Percentiles rank a stretch among this genome's conserved stretches.
Evolutionary conservation across 1,140 invertebrate species (phyloP).

Genomic region (Contarinia nasturtii): DNA sequence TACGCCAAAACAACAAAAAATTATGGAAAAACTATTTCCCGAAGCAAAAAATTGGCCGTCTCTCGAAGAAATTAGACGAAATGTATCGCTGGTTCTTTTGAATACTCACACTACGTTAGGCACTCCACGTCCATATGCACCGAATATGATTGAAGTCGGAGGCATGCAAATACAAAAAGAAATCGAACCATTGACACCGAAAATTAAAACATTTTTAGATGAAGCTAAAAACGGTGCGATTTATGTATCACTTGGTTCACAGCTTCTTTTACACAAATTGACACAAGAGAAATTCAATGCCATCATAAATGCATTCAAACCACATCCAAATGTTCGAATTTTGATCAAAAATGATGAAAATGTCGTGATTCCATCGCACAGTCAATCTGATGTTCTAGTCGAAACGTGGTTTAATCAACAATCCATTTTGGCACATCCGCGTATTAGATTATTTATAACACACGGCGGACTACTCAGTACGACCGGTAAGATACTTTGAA

Average conservation of each 20-base stretch:
- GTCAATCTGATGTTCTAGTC: conserved; percentile 38
- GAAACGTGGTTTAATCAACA: conserved; percentile 49
- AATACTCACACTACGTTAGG: conserved; percentile 34
- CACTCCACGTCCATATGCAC: conserved; percentile 28
- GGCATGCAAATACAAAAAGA: conserved; percentile 30
- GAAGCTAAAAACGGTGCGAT: conserved; percentile 28
- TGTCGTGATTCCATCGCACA: conserved; percentile 25
- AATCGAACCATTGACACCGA: conserved; percentile 24
- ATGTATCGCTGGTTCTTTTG: conserved; percentile 27
- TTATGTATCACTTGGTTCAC: conserved; percentile 32
- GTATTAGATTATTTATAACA: conserved; percentile 46
- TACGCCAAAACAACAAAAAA: conserved; percentile 16
- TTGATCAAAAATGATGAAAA: conserved; percentile 45
- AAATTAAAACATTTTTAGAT: conserved; percentile 18
- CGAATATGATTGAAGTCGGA: conserved; percentile 29
- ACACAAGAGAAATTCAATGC: conserved; percentile 6
- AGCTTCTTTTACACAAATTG: conserved; percentile 16
- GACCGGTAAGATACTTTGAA: conserved; percentile 25
- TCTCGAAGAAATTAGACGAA: conserved; percentile 12
- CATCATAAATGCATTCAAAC: conserved; percentile 15
- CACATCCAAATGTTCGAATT: conserved; percentile 33
- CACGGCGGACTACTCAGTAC: conserved; percentile 49
- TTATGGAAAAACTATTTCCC: conserved; percentile 18
- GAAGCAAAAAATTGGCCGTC: conserved; percentile 7
- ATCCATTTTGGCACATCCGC: conserved; percentile 45